These are phyloP conservation scores for Teleogryllus occipitalis DNA, from an alignment of 1,140 invertebrate genomes.

Conservation along the genomic window DNA sequence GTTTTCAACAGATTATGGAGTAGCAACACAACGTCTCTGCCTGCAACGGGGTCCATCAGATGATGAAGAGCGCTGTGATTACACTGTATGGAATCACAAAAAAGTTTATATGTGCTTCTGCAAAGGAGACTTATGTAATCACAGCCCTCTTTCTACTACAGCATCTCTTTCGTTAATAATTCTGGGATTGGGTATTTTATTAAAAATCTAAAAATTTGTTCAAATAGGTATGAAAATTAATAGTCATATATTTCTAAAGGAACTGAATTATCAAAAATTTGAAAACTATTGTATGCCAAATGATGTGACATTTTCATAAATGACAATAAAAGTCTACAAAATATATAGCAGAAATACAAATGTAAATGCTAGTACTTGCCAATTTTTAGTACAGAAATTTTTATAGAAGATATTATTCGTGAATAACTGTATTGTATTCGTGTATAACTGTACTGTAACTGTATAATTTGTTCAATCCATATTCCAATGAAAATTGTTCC, in stretches of 20 bases:
- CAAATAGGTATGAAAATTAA: too few species aligned
- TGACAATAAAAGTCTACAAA: too few species aligned
- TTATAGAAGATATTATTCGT: too few species aligned
- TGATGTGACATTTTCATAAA: too few species aligned
- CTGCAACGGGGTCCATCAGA: constrained; percentile 77
- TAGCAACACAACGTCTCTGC: constrained; percentile 78
- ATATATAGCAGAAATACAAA: too few species aligned
- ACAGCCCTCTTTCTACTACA: constrained; percentile 21
- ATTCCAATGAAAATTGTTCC: too few species aligned
- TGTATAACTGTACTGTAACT: background rate
- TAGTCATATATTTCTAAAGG: too few species aligned
- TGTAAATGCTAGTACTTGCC: too few species aligned
- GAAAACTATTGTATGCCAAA: background rate
- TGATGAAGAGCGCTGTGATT: constrained; percentile 78
- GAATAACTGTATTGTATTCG: background rate
- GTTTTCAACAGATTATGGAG: constrained; percentile 62
- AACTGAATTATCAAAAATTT: background rate
- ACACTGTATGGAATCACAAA: constrained; percentile 67
- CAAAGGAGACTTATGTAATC: constrained; percentile 81
- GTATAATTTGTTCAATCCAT: too few species aligned
- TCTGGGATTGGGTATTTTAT: background rate
- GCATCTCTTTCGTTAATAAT: background rate
- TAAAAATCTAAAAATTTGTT: background rate
- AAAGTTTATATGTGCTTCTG: constrained; percentile 89
- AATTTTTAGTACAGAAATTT: too few species aligned